Evolutionary conservation across 2,888 invertebrate species (phyloP).

Genomic region (Drosophila kanekoi): DNA sequence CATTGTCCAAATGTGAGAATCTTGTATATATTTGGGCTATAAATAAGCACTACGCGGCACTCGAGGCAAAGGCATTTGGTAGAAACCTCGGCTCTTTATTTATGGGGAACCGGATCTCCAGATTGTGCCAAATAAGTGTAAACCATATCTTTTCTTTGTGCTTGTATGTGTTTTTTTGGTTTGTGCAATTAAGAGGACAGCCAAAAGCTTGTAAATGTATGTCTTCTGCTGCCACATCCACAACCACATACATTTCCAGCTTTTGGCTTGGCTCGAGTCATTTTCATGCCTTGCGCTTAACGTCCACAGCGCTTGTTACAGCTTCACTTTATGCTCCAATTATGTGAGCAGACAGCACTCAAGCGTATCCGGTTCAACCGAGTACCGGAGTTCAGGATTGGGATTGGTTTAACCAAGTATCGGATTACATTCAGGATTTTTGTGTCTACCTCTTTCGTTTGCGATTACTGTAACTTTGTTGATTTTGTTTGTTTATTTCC

Average conservation of each 20-base stretch:
- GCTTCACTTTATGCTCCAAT: conserved; percentile 37
- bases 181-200: conserved; percentile 25
- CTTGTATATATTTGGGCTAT: conserved; percentile 53
- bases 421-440: not conserved
- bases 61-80: conserved; percentile 17
- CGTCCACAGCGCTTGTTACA: conserved; percentile 62
- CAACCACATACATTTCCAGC: conserved; percentile 46
- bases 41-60: conserved; percentile 65
- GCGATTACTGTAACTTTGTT: conserved; percentile 55
- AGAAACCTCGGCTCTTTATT: too few relatives aligned
- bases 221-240: conserved; percentile 27
- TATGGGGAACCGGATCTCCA: conserved; percentile 5
- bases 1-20: conserved; percentile 9
- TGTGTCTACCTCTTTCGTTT: not conserved
- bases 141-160: conserved; percentile 6
- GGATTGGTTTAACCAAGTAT: conserved; percentile 14
- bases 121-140: conserved; percentile 47
- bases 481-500: conserved; percentile 76
- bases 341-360: too few relatives aligned
- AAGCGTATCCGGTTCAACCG: conserved; percentile 26
- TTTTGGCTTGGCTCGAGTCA: conserved; percentile 37
- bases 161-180: not conserved
- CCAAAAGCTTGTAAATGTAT: conserved; percentile 67
- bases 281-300: conserved; percentile 54
- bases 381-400: conserved; percentile 28